A percentile compares a stretch with the other conserved stretches of the same genome.
phyloP scores from a whole-genome alignment of 2,888 invertebrate genomes.

The Papilio protenor region DNA sequence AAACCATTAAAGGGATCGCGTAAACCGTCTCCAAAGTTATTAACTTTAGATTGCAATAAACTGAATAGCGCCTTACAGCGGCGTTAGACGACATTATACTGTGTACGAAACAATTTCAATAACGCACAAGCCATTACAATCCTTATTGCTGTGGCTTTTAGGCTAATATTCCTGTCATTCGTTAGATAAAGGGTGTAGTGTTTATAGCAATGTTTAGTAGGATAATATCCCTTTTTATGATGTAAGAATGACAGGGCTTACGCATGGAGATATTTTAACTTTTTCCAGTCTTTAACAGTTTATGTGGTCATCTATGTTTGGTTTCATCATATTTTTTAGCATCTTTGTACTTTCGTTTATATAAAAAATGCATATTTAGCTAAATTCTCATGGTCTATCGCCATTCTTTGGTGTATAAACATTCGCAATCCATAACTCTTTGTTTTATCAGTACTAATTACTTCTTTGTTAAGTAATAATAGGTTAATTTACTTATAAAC shows the following conservation, averaged over 20 bases:
- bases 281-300: constrained; percentile 43
- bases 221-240: constrained; percentile 81
- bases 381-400: no score
- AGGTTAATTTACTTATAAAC: no score
- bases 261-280: constrained; percentile 62
- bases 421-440: no score
- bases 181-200: constrained; percentile 61
- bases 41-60: constrained; percentile 76
- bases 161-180: constrained; percentile 43
- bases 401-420: no score
- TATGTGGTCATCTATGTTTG: constrained; percentile 32
- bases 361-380: no score
- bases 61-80: constrained; percentile 71
- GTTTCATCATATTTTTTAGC: not conserved
- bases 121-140: constrained; percentile 44
- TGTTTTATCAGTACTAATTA: no score
- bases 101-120: constrained; percentile 47
- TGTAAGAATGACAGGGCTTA: constrained; percentile 77
- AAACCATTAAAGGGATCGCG: constrained; percentile 50
- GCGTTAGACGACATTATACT: constrained; percentile 65
- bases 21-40: constrained; percentile 56
- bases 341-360: no score
- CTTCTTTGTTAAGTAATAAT: no score
- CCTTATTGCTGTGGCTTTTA: constrained; percentile 50
- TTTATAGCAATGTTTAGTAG: constrained; percentile 78